Evolutionary conservation across 2,113 vertebrate species (phyloP), one percentile per base, ranked within the genome.

Genomic region (Morone saxatilis): DNA sequence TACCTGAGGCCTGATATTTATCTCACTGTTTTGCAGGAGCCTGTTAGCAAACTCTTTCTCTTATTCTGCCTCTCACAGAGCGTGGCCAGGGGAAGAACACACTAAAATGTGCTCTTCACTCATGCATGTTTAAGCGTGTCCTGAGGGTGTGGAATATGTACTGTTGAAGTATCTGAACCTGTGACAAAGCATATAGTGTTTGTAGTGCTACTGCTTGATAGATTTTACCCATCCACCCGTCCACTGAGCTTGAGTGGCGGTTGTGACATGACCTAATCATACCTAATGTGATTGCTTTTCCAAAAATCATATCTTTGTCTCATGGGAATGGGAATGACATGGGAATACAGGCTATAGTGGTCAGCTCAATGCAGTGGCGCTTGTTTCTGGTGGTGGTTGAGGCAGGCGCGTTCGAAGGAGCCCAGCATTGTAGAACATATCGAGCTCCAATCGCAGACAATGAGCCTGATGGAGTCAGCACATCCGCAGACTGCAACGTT

Each of bases 51-150:
- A 56, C 70, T 81, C 54, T 71, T 6, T 72, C 57, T 70, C 66
- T 72, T 76, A 48, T 73, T 82, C 81, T 50, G 22, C 25, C 38
- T 50, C 62, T 83, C 63, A 8, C 61, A 47, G 86, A 81, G 66
- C 19, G 19, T 79, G 71, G 70, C 81, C 68, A 83, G 51, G 63
- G 56, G 82, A 66, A 16, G 48, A 80, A 67, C 82, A 76, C 60
- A 56, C 69, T 80, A 72, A 56, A 71, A 72, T 80, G 41, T 69
- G 76, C 76, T 72, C 60, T 38, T 73, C 75, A 54, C 65, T 84
- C 80, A 62, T 88, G 78, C 86, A 77, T 89, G 81, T 88, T 79
- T 83, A 90, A 85, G 68, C 80, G 7, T 75, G 72, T 84, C 88
- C 74, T 12, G 1, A 38, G 88, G 87, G 78, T 40, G 51, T 59